phyloP scores from a whole-genome alignment of 2,113 vertebrate species.

The Phaetusa simplex region DNA sequence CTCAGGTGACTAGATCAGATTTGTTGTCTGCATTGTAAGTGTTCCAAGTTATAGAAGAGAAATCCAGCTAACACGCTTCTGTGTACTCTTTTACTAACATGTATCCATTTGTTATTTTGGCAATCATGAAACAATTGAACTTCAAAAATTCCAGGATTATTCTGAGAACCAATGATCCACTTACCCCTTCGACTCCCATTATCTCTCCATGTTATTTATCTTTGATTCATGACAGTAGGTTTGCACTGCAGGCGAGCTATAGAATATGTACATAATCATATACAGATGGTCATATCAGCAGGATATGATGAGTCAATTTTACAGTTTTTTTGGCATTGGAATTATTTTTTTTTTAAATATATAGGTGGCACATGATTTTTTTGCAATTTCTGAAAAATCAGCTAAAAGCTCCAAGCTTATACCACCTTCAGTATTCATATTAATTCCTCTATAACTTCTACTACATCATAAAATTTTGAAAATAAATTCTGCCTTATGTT shows the following conservation, averaged over 20 bases:
- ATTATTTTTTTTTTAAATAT: not conserved
- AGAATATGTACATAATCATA: not conserved
- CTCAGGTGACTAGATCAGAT: not conserved
- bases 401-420: not conserved
- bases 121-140: not conserved
- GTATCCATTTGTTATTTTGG: not conserved
- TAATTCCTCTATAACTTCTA: not conserved
- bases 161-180: not conserved
- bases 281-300: not conserved
- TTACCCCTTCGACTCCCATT: not conserved
- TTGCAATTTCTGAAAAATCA: not conserved
- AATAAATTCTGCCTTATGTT: not conserved
- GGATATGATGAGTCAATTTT: not conserved
- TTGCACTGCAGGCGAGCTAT: not conserved
- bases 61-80: not conserved
- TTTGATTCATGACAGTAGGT: not conserved
- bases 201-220: not conserved
- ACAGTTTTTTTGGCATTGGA: not conserved
- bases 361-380: not conserved
- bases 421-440: not conserved
- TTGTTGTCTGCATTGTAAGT: not conserved
- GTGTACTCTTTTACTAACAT: not conserved
- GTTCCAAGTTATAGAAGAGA: not conserved
- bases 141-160: not conserved
- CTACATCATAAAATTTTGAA: not conserved